A percentile compares a stretch with the other conserved stretches of the same genome.
Evolutionary conservation across 2,888 invertebrate genomes (phyloP).

Genomic region (Punctoribates punctum): DNA sequence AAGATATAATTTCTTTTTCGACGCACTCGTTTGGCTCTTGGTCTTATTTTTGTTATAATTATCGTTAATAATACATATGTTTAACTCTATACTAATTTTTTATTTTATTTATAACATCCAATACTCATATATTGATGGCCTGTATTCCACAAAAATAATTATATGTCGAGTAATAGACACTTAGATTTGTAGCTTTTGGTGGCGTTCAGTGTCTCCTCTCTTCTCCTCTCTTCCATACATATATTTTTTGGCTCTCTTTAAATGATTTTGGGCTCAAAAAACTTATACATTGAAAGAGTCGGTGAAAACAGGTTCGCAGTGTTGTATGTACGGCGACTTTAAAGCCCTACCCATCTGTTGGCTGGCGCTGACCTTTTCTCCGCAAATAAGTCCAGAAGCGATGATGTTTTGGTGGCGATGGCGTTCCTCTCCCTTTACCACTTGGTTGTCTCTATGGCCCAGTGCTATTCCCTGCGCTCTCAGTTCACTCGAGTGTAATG

Average conservation of each 20-base stretch:
- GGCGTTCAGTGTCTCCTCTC: background rate
- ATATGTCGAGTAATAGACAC: constrained; percentile 30
- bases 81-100: constrained; percentile 15
- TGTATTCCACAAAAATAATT: background rate
- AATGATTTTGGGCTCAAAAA: constrained; percentile 18
- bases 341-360: constrained; percentile 22
- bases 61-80: background rate
- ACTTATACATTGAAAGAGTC: background rate
- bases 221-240: background rate
- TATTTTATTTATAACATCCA: constrained; percentile 8
- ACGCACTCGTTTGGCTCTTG: background rate
- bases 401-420: constrained; percentile 29
- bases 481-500: background rate
- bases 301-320: constrained; percentile 27
- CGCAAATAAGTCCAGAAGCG: constrained; percentile 37
- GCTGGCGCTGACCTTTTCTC: constrained; percentile 33
- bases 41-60: background rate
- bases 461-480: background rate
- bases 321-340: background rate
- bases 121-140: constrained; percentile 5
- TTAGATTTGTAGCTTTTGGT: background rate
- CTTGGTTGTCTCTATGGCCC: background rate
- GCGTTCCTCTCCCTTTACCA: constrained; percentile 4
- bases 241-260: constrained; percentile 5
- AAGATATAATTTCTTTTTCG: constrained; percentile 10